phyloP scores from a whole-genome alignment of 1,140 invertebrate genomes.

The Brachionus manjavacas region DNA sequence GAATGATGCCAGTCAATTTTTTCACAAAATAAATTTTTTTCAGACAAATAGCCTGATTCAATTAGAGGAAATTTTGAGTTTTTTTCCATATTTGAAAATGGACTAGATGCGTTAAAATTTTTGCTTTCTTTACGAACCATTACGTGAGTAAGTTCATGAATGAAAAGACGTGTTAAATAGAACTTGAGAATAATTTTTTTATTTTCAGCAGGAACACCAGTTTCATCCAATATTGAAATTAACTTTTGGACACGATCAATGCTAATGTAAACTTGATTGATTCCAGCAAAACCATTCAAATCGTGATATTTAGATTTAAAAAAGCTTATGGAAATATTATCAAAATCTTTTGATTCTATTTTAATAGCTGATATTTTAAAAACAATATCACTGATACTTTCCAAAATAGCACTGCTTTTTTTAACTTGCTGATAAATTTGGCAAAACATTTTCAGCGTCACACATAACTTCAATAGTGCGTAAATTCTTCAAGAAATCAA shows the following conservation, averaged over 20 bases:
- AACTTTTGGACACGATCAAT: background rate
- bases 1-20: background rate
- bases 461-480: background rate
- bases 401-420: background rate
- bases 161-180: background rate
- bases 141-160: background rate
- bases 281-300: background rate
- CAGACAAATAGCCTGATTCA: background rate
- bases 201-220: background rate
- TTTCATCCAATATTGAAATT: background rate
- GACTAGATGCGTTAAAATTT: background rate
- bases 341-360: background rate
- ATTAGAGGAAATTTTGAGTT: background rate
- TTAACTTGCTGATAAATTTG: background rate
- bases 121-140: background rate
- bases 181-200: background rate
- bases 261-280: background rate
- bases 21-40: background rate
- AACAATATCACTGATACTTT: background rate
- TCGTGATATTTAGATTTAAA: background rate
- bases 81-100: background rate
- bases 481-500: background rate
- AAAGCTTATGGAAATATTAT: background rate
- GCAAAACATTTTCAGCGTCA: background rate
- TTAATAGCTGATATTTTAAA: background rate